Conservation (phyloP, 2,888 invertebrate species). For the Cephalotes varians region DNA sequence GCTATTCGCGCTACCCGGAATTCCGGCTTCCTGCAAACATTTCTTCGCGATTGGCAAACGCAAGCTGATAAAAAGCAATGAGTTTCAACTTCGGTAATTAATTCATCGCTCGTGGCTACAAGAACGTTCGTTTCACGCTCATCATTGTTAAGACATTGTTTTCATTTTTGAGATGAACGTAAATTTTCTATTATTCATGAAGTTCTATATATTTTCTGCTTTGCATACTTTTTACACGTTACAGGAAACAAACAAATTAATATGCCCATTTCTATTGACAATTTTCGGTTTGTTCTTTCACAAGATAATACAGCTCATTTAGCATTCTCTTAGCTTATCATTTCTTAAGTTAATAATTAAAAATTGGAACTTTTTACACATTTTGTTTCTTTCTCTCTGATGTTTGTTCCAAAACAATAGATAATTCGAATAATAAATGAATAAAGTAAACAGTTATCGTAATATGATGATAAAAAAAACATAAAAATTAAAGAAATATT, state of each 20-base stretch:
- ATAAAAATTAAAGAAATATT: not conserved
- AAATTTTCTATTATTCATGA: slow-evolving; percentile 3
- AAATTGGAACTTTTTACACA: not conserved
- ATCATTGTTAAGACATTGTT: not conserved
- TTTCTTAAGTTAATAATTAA: not conserved
- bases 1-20: slow-evolving; percentile 1
- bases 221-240: not conserved
- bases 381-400: not conserved
- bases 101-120: not conserved
- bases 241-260: not conserved
- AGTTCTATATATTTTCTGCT: not conserved
- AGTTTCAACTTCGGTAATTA: not conserved
- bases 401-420: not conserved
- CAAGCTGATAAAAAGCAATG: not conserved
- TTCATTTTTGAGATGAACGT: not conserved
- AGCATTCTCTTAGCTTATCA: not conserved
- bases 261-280: not conserved
- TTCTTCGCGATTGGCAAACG: not conserved
- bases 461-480: not conserved
- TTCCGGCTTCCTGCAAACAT: not conserved
- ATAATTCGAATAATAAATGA: not conserved
- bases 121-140: not conserved
- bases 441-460: not conserved
- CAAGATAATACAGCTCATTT: not conserved
- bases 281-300: not conserved